Evolutionary conservation across 2,113 vertebrate species (phyloP).

Genomic region (Alosa alosa): DNA sequence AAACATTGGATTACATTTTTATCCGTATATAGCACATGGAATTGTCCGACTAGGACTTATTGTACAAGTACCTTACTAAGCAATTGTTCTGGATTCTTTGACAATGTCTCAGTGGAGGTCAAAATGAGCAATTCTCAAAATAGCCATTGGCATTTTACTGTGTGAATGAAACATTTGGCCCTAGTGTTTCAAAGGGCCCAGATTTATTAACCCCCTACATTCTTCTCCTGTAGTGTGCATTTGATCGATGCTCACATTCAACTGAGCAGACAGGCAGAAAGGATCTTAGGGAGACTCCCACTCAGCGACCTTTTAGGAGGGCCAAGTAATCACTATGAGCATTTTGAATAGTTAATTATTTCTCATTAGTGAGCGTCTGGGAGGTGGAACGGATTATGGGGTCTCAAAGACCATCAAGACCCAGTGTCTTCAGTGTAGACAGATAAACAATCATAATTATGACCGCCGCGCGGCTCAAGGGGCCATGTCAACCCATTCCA

Average conservation of each 20-base stretch:
- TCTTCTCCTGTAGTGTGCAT: not conserved
- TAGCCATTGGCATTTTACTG: not conserved
- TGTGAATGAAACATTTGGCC: not conserved
- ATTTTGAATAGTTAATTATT: slow-evolving; percentile 31
- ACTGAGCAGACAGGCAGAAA: not conserved
- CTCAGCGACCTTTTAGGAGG: slow-evolving; percentile 24
- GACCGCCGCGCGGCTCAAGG: too few relatives aligned
- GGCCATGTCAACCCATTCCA: too few relatives aligned
- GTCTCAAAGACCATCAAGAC: slow-evolving; percentile 1
- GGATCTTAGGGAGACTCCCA: not conserved
- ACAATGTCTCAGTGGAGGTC: not conserved
- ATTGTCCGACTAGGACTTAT: not conserved
- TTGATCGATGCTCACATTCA: slow-evolving; percentile 7
- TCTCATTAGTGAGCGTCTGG: slow-evolving; percentile 31
- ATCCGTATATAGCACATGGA: too few relatives aligned
- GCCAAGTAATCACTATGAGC: not conserved
- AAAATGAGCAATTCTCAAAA: not conserved
- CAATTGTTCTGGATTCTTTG: not conserved
- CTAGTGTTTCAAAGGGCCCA: slow-evolving; percentile 3
- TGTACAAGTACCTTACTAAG: not conserved
- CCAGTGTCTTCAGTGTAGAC: not conserved
- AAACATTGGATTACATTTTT: too few relatives aligned
- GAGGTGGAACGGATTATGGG: not conserved
- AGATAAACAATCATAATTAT: not conserved
- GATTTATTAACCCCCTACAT: not conserved